Evolutionary conservation across 2,888 invertebrate species (phyloP), one percentile per base, ranked within the genome.

Genomic region (Chrysotoxum bicinctum): DNA sequence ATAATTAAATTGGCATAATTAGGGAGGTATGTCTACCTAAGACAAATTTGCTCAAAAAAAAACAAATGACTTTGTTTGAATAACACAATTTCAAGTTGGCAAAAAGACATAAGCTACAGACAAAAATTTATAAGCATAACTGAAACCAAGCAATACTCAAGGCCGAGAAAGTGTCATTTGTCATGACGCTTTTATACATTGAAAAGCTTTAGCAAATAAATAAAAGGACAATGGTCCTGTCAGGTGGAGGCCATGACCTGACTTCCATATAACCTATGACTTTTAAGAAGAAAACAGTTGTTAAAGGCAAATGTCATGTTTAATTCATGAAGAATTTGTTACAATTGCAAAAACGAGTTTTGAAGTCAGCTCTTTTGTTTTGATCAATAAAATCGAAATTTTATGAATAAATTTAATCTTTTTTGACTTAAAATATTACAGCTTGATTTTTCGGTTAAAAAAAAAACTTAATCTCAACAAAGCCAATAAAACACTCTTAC

Each of bases 81-180:
- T 66, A 58, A 16, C 23, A 23, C 40, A 48, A 2, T 48, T 30
- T 37, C 12, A 72, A 66, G 66, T 58, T 66, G 48, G 21, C 54
- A 56, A 62, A 56, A 14, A 54, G 21, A 60, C n/a, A 70, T 37
- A 40, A 52, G 52, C 52, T 40, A 40, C 35, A 43, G 23, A n/a
- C n/a, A n/a, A 30, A 30, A 56, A 48, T 35, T 10, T 9, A 56
- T 21, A 26, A 3, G 26, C 14, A 14, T 9, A 26, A 7, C 9
- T 40, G 3, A 9, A 58, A n/a, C 7, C n/a, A 40, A 37, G 8
- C 37, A 40, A 12, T 8, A 21, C 16, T 69, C 69, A 77, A 77
- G 76, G 76, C 60, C 66, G 19, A 32, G 48, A 73, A 50, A 52
- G 50, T 62, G 23, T 54, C 5, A 23, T 54, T 54, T 69, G 21